A percentile compares a stretch with the other conserved stretches of the same genome.
Evolutionary conservation across 2,797 vertebrate species (phyloP).

Genomic region (Tangara arthus): DNA sequence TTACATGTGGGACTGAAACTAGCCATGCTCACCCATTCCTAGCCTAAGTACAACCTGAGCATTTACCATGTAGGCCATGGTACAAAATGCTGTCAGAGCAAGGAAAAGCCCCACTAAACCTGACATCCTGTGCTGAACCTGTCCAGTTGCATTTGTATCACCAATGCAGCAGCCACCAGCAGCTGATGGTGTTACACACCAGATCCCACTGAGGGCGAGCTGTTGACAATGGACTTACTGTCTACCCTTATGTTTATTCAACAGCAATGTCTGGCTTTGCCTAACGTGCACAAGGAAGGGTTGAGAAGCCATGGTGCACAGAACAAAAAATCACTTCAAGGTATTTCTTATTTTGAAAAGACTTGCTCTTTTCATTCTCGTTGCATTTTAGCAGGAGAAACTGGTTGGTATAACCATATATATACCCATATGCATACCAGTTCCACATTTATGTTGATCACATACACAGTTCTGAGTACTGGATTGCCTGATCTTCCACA

Average conservation of each 20-base stretch:
- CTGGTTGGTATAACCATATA: not conserved
- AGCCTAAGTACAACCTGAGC: not conserved
- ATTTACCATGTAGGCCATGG: not conserved
- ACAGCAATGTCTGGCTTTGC: not conserved
- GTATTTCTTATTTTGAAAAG: not conserved
- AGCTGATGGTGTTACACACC: not conserved
- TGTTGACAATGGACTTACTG: not conserved
- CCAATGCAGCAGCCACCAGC: not conserved
- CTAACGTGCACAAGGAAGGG: not conserved
- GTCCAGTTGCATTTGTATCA: constrained; percentile 19
- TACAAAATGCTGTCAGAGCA: not conserved
- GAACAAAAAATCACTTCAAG: not conserved
- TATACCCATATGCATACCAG: not conserved
- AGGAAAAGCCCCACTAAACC: not conserved
- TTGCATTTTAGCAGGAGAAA: not conserved
- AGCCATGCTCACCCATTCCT: not conserved
- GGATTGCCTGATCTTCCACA: not conserved
- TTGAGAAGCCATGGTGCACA: not conserved
- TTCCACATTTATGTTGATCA: not conserved
- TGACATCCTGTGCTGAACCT: not conserved
- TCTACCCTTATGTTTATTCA: constrained; percentile 11
- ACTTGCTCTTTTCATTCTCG: not conserved
- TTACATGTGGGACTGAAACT: not conserved
- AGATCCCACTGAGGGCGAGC: not conserved
- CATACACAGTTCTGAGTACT: rapidly evolving